phyloP scores from a whole-genome alignment of 2,888 invertebrate genomes.

The Melipona beecheii region DNA sequence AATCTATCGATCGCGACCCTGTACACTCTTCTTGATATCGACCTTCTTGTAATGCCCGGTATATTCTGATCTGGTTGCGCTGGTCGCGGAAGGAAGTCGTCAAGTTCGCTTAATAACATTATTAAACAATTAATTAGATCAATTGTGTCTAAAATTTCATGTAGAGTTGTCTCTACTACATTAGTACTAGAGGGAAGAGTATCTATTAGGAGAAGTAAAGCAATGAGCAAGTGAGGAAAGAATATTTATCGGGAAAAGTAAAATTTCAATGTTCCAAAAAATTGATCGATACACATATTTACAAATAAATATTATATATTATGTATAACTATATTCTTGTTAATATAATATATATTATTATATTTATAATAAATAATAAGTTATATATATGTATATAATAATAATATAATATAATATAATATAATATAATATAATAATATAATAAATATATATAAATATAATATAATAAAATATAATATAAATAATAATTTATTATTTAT shows the following conservation, averaged over 20 bases:
- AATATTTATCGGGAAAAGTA: too few relatives aligned
- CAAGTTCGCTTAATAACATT: neutral
- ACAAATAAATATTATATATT: neutral
- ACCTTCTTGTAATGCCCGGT: neutral
- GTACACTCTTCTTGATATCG: neutral
- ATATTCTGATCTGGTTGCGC: neutral
- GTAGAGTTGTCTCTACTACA: neutral
- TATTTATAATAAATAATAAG: too few relatives aligned
- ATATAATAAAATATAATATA: too few relatives aligned
- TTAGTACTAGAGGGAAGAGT: neutral
- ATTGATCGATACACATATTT: neutral
- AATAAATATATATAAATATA: too few relatives aligned
- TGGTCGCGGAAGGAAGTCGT: neutral
- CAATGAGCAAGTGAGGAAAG: too few relatives aligned
- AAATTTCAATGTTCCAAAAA: neutral
- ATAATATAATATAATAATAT: neutral
- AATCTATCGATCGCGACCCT: conserved; percentile 26
- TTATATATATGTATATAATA: too few relatives aligned
- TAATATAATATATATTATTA: too few relatives aligned
- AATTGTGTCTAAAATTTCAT: neutral
- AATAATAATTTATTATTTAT: too few relatives aligned
- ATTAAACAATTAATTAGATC: neutral
- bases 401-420: neutral
- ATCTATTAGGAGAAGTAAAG: neutral
- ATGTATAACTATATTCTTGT: neutral